Base-by-base conservation (phyloP, 2,888 invertebrate species). In the Pachydiplax longipennis region DNA sequence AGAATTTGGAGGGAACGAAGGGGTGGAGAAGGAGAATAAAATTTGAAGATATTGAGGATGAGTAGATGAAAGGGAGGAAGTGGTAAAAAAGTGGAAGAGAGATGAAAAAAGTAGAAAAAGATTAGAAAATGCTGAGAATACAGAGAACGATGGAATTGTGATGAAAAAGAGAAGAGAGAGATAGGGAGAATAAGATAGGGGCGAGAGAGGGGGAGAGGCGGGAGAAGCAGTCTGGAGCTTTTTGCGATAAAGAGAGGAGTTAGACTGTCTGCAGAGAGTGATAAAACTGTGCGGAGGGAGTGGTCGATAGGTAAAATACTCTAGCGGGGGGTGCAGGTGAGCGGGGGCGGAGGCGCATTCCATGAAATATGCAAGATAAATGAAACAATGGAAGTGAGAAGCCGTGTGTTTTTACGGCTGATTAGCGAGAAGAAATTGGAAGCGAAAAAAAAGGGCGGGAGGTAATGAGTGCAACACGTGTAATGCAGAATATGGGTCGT, bases 301-400 rank as follows among this genome's bases (percentile, higher is more conserved):
- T 58, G 87, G 87, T 87, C 87, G 87, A 87, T 87, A 83, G 53
- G 53, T 58, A 83, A 83, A 83, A 35, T 58, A 83, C 58, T 83
- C 83, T 53, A 48, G 83, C 31, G 82, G 18, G n/a, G 6, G 35
- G 61, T 31, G 87, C 58, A 87, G 87, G 87, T 87, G 87, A 1
- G 87, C 65, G 87, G 13, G 61, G 61, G 61, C 53, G 83, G 35
- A 37, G 18, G 18, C 18, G 18, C 53, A 53, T 53, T 53, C 18
- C 53, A 18, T 18, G 18, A 53, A 44, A 44, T 44, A 44, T 10
- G 44, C 44, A 10, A n/a, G 65, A 65, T n/a, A 65, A 65, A n/a
- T 25, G 73, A 73, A 73, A 53, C 53, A 53, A 53, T 53, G 73
- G 31, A 4, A 25, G 31, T 3, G 31, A 10, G 44, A 44, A 44